phyloP scores from a whole-genome alignment of 2,888 invertebrate species.

The Germaria angustata region DNA sequence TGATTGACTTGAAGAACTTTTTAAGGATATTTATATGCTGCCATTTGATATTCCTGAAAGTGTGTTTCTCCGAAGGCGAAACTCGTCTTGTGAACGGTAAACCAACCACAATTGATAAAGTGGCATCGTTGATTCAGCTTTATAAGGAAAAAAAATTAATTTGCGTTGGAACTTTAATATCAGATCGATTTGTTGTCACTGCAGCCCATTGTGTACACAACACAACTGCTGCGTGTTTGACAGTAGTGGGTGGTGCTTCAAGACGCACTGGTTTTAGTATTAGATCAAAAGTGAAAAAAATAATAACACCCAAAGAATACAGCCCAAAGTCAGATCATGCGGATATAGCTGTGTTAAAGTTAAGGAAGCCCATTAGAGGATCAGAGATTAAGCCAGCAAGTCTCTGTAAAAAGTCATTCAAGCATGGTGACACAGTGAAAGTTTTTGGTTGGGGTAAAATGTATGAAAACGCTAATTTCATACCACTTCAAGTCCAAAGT shows the following conservation, averaged over 20 bases:
- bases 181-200: too few relatives aligned
- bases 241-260: too few relatives aligned
- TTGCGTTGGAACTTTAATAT: too few relatives aligned
- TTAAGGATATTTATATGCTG: background rate
- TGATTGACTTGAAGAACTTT: background rate
- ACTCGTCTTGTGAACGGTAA: slow-evolving; percentile 40
- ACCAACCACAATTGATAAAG: background rate
- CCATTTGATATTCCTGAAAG: background rate
- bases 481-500: too few relatives aligned
- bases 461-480: background rate
- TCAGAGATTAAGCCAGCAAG: background rate
- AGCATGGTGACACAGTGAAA: background rate
- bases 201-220: too few relatives aligned
- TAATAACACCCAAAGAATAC: background rate
- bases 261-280: background rate
- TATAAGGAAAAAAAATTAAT: too few relatives aligned
- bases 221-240: too few relatives aligned
- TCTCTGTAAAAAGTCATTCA: background rate
- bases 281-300: background rate
- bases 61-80: background rate
- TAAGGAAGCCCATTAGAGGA: background rate
- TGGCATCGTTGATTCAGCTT: background rate
- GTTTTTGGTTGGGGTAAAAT: slow-evolving; percentile 1
- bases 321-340: background rate
- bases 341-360: background rate